Evolutionary conservation across 1,140 invertebrate genomes (phyloP).

Genomic region (Vanessa tameamea): DNA sequence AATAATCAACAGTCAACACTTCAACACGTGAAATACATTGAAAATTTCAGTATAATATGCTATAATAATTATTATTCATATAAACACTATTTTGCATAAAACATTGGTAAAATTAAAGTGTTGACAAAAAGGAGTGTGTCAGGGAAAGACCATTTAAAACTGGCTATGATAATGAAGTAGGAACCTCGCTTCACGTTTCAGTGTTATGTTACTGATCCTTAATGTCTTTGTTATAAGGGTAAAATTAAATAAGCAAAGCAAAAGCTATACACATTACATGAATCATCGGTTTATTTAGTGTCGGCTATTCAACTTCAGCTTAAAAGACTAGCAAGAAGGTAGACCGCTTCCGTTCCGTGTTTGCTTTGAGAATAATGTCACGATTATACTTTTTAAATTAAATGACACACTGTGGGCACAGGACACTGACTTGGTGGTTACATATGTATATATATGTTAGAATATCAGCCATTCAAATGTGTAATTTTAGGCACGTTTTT

Average conservation of each 20-base stretch:
- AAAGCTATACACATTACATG: slow-evolving; percentile 4
- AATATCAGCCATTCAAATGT: no score
- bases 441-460: no score
- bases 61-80: not conserved
- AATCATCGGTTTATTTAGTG: slow-evolving; percentile 17
- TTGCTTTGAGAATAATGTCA: not conserved
- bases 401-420: not conserved
- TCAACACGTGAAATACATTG: no score
- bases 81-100: not conserved
- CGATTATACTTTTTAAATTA: not conserved
- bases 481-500: no score
- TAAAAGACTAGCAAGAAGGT: slow-evolving; percentile 15
- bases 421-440: no score
- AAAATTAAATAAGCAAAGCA: not conserved
- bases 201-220: not conserved
- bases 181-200: slow-evolving; percentile 4
- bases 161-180: slow-evolving; percentile 20
- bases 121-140: slow-evolving; percentile 12
- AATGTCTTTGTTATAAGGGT: not conserved
- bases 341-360: slow-evolving; percentile 17
- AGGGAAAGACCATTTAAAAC: slow-evolving; percentile 12
- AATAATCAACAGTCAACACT: no score
- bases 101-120: not conserved
- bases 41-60: no score
- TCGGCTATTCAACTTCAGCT: slow-evolving; percentile 18